Percentiles rank a stretch among this genome's conserved stretches.
phyloP scores from a whole-genome alignment of 2,113 vertebrate species.

The Misgurnus anguillicaudatus region DNA sequence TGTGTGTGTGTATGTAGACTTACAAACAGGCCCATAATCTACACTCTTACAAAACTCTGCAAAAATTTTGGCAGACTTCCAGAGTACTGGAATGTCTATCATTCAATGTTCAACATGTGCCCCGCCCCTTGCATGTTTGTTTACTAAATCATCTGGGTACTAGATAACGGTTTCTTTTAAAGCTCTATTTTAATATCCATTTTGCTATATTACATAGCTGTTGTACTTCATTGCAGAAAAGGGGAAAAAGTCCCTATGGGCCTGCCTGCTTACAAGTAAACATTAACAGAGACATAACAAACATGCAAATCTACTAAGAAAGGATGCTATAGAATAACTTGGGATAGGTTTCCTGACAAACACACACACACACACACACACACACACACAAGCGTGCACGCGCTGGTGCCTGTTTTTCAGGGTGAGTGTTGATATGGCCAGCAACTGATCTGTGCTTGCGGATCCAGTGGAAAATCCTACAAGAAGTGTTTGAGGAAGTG shows the following conservation, averaged over 20 bases:
- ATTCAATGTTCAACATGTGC: neutral
- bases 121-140: neutral
- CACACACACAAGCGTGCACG: too few species aligned
- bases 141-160: neutral
- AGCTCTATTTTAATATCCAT: neutral
- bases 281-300: neutral
- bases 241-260: too few species aligned
- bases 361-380: conserved; percentile 30
- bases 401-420: conserved; percentile 8
- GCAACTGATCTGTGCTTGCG: neutral
- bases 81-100: neutral
- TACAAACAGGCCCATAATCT: neutral
- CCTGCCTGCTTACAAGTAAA: too few species aligned
- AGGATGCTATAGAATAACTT: conserved; percentile 5
- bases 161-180: too few species aligned
- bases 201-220: too few species aligned
- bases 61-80: neutral
- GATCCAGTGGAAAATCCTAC: conserved; percentile 36
- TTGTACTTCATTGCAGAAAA: too few species aligned
- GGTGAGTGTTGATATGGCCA: neutral
- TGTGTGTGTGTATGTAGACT: neutral
- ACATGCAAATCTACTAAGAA: neutral
- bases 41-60: neutral
- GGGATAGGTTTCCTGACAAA: conserved; percentile 8
- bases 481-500: conserved; percentile 34